Evolutionary conservation across 2,797 vertebrate genomes (phyloP), one percentile per base, ranked within the genome.

Genomic region (Podarcis lilfordi): DNA sequence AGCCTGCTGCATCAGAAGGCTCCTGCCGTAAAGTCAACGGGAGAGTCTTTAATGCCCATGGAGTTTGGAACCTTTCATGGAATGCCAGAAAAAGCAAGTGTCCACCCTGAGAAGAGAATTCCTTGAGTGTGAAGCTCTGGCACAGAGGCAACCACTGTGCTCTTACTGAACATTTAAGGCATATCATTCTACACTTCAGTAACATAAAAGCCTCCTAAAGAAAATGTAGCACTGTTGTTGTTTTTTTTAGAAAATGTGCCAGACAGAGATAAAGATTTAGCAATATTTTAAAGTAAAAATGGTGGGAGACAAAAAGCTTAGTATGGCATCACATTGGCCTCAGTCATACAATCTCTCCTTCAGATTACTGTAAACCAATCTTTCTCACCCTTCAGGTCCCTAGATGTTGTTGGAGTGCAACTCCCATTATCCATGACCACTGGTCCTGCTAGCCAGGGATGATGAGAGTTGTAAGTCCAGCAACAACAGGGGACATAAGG

Each of bases 1-100:
- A 79, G 83, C 27, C 50, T 5, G 27, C 69, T 50, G 66, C 64
- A 35, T 74, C 72, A 82, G 79, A 82, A 82, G 61, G 9, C 80
- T 82, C 84, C 64, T 78, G 80, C 71, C 45, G 37, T 27, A 61
- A 86, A 85, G 37, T 86, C 43, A 82, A 89, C 5, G 27, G 35
- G 71, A 77, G 37, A 82, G 74, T 40, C 61, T 89, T 82, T 78
- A 77, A 77, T 82, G 64, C 50, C 80, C 45, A 89, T 40, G 45
- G 75, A 78, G 74, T 68, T 68, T 77, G 35, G 37, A 88, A 76
- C 40, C 80, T 68, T 77, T 83, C 80, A 88, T 77, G 80, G 43
- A 83, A 82, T 66, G 79, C 86, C 80, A 75, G 86, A 88, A 87
- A 87, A 88, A 82, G 86, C 86, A 87, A 87, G 61, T 61, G 68